phyloP scores from a whole-genome alignment of 2,113 vertebrate species.

The Cygnus atratus region DNA sequence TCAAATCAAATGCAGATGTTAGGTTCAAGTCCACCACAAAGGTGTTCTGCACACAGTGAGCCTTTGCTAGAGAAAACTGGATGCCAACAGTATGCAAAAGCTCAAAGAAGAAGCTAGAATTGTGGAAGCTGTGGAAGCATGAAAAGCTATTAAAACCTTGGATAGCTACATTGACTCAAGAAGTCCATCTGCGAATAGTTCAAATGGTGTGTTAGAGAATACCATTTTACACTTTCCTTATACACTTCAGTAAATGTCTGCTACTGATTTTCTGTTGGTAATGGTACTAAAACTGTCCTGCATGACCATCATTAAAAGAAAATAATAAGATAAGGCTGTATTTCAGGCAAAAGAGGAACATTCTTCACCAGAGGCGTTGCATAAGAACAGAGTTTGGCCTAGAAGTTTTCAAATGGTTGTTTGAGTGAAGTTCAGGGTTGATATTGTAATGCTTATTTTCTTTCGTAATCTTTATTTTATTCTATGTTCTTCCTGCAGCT shows the following conservation, averaged over 20 bases:
- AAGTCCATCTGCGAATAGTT: not conserved
- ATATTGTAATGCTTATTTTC: not conserved
- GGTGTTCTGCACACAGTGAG: not conserved
- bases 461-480: not conserved
- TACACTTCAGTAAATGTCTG: not conserved
- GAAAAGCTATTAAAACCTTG: not conserved
- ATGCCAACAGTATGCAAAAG: not conserved
- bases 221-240: accelerated
- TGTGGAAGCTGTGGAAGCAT: not conserved
- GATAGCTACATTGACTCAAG: not conserved
- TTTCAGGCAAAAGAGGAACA: not conserved
- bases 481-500: conserved; percentile 73
- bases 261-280: not conserved
- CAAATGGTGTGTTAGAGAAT: not conserved
- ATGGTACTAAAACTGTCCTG: not conserved
- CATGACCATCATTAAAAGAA: not conserved
- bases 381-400: not conserved
- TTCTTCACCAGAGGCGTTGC: not conserved
- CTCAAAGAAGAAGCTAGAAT: not conserved
- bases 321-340: not conserved
- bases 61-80: not conserved
- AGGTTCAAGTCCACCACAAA: not conserved
- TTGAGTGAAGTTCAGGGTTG: not conserved
- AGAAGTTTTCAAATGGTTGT: not conserved
- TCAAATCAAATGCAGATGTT: not conserved